Evolutionary conservation across 2,888 invertebrate species (phyloP).

Genomic region (Lepidochrysops patricia): DNA sequence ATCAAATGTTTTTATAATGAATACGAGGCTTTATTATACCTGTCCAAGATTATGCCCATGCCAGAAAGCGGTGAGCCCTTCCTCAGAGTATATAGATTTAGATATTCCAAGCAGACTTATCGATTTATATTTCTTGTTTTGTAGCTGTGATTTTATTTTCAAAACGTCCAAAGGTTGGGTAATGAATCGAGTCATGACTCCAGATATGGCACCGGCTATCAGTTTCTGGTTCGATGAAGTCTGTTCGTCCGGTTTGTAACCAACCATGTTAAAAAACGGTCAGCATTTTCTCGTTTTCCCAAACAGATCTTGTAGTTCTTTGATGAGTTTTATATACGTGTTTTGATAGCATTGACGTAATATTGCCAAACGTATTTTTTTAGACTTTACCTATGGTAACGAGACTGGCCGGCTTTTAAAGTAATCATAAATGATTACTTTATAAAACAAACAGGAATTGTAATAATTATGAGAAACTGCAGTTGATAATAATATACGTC

Average conservation of each 20-base stretch:
- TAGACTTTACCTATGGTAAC: no score
- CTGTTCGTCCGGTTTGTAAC: conserved; percentile 42
- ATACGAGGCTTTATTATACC: no score
- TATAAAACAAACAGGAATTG: no score
- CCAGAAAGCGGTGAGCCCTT: conserved; percentile 91
- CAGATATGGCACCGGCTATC: conserved; percentile 47
- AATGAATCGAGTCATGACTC: conserved; percentile 41
- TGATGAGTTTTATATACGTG: no score
- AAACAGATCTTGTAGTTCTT: neutral
- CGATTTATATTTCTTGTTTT: conserved; percentile 73
- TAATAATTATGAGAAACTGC: no score
- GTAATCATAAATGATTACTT: no score
- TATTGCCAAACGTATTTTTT: neutral
- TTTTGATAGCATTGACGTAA: neutral
- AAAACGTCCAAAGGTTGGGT: conserved; percentile 93
- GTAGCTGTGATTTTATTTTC: conserved; percentile 93
- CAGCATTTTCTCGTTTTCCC: neutral
- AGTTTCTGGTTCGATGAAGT: conserved; percentile 46
- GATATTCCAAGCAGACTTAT: conserved; percentile 11
- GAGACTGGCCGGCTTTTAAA: no score
- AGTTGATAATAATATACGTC: no score
- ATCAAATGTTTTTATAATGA: conserved; percentile 70
- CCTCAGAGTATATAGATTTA: conserved; percentile 80
- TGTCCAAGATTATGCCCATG: conserved; percentile 96
- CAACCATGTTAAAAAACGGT: conserved; percentile 43